A percentile compares a stretch with the other conserved stretches of the same genome.
Evolutionary conservation across 1,140 invertebrate genomes (phyloP).

Genomic region (Drosophila saltans): DNA sequence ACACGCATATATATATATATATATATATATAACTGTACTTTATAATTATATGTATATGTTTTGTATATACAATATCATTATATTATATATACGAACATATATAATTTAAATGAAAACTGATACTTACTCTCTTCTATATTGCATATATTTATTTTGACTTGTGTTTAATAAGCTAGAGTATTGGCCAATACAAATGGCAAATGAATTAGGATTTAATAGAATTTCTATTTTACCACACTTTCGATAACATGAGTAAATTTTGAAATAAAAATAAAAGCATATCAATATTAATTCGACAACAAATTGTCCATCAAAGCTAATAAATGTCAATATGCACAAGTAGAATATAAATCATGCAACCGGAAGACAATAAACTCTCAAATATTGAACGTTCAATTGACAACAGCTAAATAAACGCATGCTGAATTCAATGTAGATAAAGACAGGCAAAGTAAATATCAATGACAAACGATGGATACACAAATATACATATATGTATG

Average conservation of each 20-base stretch:
- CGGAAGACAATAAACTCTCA: conserved; percentile 3
- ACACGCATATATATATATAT: neutral
- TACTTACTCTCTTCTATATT: neutral
- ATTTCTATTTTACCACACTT: neutral
- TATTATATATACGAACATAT: neutral
- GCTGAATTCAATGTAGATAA: conserved; percentile 3
- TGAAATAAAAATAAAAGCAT: conserved; percentile 1
- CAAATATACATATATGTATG: neutral
- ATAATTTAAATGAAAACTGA: conserved; percentile 1
- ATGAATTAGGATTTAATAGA: conserved; percentile 15
- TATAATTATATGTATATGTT: neutral
- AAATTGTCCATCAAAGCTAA: conserved; percentile 31
- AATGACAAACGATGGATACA: conserved; percentile 1
- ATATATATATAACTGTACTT: neutral
- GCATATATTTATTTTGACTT: conserved; percentile 1
- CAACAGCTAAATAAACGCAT: neutral
- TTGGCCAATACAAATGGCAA: conserved; percentile 15
- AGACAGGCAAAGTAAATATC: neutral
- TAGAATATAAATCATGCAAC: conserved; percentile 20
- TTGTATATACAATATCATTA: neutral
- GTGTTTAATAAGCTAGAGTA: neutral
- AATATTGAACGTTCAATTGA: neutral
- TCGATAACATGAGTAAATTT: conserved; percentile 30
- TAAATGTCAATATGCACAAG: conserved; percentile 4
- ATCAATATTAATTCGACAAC: conserved; percentile 52